Conservation (phyloP, 2,888 invertebrate genomes). For the Deilephila elpenor region DNA sequence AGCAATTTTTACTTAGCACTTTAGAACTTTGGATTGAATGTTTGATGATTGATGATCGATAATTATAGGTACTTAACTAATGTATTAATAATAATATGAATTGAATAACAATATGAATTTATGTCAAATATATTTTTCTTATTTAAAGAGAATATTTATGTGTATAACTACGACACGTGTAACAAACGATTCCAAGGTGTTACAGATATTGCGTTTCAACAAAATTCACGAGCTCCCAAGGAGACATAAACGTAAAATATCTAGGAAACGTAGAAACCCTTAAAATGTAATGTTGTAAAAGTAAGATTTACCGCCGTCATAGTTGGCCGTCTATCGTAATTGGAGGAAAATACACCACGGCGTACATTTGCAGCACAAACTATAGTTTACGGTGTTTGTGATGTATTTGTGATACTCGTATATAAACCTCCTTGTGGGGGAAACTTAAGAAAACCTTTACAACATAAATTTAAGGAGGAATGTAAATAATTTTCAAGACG, state of each 20-base stretch:
- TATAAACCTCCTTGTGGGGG: slow-evolving; percentile 4
- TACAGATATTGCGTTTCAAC: background rate
- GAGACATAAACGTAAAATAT: slow-evolving; percentile 10
- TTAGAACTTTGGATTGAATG: too few species aligned
- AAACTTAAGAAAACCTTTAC: slow-evolving; percentile 16
- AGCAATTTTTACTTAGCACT: too few species aligned
- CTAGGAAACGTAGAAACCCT: background rate
- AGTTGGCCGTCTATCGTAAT: slow-evolving; percentile 4
- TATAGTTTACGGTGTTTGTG: slow-evolving; percentile 11
- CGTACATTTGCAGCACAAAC: slow-evolving; percentile 11
- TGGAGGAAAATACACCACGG: slow-evolving; percentile 3
- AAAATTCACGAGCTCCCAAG: background rate
- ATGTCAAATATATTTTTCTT: too few species aligned
- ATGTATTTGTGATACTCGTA: slow-evolving; percentile 12
- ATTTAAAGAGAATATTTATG: background rate
- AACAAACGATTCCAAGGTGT: background rate
- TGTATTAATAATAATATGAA: too few species aligned
- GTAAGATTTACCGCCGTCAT: slow-evolving; percentile 4
- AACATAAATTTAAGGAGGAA: slow-evolving; percentile 31
- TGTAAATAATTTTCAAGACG: slow-evolving; percentile 35
- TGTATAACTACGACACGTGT: background rate
- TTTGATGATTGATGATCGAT: too few species aligned
- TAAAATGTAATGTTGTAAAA: slow-evolving; percentile 16
- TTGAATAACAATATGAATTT: too few species aligned
- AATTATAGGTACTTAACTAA: too few species aligned